Base-by-base conservation (phyloP, 2,888 invertebrate species). In the Tribolium freemani region DNA sequence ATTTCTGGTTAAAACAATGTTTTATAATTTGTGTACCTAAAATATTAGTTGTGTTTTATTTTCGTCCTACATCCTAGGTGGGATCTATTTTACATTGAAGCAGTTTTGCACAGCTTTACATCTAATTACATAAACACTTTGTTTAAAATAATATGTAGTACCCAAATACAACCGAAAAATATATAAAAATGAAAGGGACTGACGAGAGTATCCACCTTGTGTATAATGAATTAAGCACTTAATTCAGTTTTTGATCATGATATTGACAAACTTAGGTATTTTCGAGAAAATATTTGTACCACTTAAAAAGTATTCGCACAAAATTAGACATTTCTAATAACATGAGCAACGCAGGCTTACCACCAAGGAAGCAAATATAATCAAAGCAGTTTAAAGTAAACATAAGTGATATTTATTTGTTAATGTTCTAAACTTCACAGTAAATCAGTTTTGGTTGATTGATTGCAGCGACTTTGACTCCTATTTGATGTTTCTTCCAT, bases 1-100 rank as follows among this genome's bases (percentile, higher is more conserved):
- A 53, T 53, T 26, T 53, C 53, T 53, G 53, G 53, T 10, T 10
- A 26, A 53, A 53, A 53, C 53, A 53, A 53, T 53, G 26, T 53
- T 10, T 26, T 26, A 20, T 53, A 26, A 53, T 53, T 53, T 53
- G 26, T 26, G 53, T 53, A 26, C 13, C 26, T 2, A 53, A 53
- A 53, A 2, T 53, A 26, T 53, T 53, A 53, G 26, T 53, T n/a
- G n/a, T n/a, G n/a, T n/a, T n/a, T n/a, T 26, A 20, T n/a, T 2
- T 16, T 16, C 16, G 2, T 16, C 16, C 16, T 2, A 16, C 16
- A 16, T 16, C 2, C 1, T 16, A 16, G 16, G 16, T 16, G 16
- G 16, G 2, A 1, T 16, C 16, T 16, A 16, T 16, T 16, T 16
- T 16, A 16, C 16, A 16, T 16, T 1, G 2, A 16, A 16, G 2